phyloP scores from a whole-genome alignment of 2,113 vertebrate species.

The Colaptes auratus region DNA sequence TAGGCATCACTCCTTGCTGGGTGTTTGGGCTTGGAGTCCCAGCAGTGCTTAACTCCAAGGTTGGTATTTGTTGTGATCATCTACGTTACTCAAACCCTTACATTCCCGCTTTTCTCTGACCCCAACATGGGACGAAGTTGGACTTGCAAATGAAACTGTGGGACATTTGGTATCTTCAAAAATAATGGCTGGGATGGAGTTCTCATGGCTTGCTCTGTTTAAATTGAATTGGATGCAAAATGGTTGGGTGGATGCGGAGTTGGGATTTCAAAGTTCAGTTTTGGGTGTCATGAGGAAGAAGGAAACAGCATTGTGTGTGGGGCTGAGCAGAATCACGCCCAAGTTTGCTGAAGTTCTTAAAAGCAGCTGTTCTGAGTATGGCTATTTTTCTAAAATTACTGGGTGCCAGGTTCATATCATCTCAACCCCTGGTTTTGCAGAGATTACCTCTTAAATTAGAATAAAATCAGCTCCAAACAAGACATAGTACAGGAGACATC shows the following conservation, averaged over 20 bases:
- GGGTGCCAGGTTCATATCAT: neutral
- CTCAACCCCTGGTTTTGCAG: neutral
- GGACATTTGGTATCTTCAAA: neutral
- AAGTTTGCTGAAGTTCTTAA: neutral
- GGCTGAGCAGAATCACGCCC: neutral
- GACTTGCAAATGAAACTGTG: neutral
- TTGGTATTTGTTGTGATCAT: neutral
- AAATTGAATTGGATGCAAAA: neutral
- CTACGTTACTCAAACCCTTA: neutral
- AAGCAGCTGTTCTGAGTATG: neutral
- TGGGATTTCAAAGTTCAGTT: fast-evolving
- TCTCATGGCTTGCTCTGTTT: neutral
- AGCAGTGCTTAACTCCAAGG: neutral
- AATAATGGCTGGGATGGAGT: neutral
- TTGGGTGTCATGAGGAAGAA: neutral
- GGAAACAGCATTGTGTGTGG: fast-evolving
- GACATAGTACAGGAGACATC: neutral
- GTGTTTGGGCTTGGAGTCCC: neutral
- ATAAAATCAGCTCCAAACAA: neutral
- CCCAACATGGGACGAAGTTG: neutral
- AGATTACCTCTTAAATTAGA: neutral
- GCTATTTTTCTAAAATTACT: neutral
- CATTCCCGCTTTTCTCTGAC: neutral
- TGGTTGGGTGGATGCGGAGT: neutral
- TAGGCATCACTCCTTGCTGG: neutral